Conservation (phyloP, 2,113 vertebrate species). For the Hippocampus abdominalis region DNA sequence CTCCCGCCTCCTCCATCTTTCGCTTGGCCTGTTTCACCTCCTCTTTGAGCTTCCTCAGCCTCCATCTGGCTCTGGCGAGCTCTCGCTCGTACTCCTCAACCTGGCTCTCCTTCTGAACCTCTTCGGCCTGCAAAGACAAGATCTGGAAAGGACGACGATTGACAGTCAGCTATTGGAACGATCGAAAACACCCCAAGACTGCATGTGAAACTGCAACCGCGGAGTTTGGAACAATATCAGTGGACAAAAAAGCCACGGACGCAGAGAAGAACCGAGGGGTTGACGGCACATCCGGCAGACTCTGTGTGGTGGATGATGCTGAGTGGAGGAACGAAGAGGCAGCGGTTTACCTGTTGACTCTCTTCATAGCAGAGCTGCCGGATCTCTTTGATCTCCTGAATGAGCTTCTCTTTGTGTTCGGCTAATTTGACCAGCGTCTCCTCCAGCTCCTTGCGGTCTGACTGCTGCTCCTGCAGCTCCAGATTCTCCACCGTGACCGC, state of each 20-base stretch:
- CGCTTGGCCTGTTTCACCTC: slow-evolving; percentile 83
- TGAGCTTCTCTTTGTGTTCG: slow-evolving; percentile 81
- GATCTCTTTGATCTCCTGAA: slow-evolving; percentile 82
- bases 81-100: slow-evolving; percentile 86
- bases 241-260: too few relatives aligned
- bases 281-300: too few relatives aligned
- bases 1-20: slow-evolving; percentile 80
- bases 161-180: background rate
- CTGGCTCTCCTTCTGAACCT: slow-evolving; percentile 82
- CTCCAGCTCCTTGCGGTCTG: slow-evolving; percentile 83
- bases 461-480: slow-evolving; percentile 85
- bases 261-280: too few relatives aligned
- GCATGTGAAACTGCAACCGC: too few relatives aligned
- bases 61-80: slow-evolving; percentile 82
- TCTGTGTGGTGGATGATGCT: too few relatives aligned
- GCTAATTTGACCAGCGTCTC: slow-evolving; percentile 83
- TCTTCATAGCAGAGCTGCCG: slow-evolving; percentile 85
- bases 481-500: slow-evolving; percentile 83
- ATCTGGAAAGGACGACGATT: slow-evolving; percentile 68
- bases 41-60: slow-evolving; percentile 81
- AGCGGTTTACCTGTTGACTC: slow-evolving; percentile 77
- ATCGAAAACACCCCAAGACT: too few relatives aligned
- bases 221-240: too few relatives aligned
- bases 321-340: too few relatives aligned
- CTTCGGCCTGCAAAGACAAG: slow-evolving; percentile 83